A percentile compares a stretch with the other conserved stretches of the same genome.
Conservation (phyloP, 1,140 invertebrate genomes). For the Drosophila guanche region DNA sequence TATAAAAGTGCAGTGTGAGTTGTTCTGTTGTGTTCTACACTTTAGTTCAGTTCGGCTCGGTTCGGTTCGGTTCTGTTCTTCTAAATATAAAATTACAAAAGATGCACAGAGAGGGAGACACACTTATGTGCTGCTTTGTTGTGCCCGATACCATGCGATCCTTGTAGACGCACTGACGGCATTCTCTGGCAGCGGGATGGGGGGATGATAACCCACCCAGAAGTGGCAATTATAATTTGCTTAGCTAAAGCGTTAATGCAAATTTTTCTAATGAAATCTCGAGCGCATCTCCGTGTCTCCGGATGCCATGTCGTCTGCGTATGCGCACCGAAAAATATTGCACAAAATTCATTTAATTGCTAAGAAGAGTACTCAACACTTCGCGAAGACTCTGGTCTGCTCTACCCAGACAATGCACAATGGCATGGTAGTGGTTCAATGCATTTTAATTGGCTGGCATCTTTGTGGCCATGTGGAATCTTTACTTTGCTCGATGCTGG, state of each 20-base stretch:
- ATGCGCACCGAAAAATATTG: constrained; percentile 61
- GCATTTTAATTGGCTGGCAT: constrained; percentile 78
- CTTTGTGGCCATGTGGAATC: constrained; percentile 26
- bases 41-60: constrained; percentile 6
- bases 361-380: constrained; percentile 58
- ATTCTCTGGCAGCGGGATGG: constrained; percentile 20
- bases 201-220: constrained; percentile 60
- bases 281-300: constrained; percentile 47
- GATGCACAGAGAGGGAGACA: constrained; percentile 15
- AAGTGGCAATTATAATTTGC: constrained; percentile 76
- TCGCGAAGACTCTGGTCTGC: background rate
- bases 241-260: constrained; percentile 44
- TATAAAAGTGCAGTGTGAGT: constrained; percentile 80
- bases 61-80: constrained; percentile 37
- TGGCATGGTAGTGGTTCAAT: constrained; percentile 63
- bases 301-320: constrained; percentile 72
- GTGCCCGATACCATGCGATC: constrained; percentile 29
- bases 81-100: constrained; percentile 41
- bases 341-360: constrained; percentile 80
- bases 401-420: constrained; percentile 41
- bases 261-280: constrained; percentile 75
- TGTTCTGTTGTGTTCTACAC: constrained; percentile 28
- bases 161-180: constrained; percentile 70
- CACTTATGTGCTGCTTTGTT: constrained; percentile 17
- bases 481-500: constrained; percentile 20